Base-by-base conservation (phyloP, 1,140 invertebrate genomes). In the Thrips palmi region DNA sequence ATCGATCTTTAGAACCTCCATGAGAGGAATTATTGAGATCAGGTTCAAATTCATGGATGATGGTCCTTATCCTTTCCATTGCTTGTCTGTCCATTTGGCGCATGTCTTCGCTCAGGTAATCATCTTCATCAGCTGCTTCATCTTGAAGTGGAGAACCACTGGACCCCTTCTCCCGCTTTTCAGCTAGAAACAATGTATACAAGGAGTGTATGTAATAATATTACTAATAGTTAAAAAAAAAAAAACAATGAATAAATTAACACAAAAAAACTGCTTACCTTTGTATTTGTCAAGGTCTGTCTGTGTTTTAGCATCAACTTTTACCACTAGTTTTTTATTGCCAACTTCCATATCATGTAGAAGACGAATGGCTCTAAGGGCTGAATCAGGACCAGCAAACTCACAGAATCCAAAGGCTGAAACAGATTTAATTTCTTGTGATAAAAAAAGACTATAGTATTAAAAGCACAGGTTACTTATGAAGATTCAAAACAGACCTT, bases 241-340 rank as follows among this genome's bases (percentile, higher is more conserved):
- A 4, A 14, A 11, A 17, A 3, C 3, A 33, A 33, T 29, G 10
- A 30, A 25, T 29, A n/a, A 31, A 12, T n/a, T 29, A 24, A 37
- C 10, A n/a, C 31, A 33, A 15, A 35, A 35, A 21, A 20, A 15
- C 14, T 18, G 4, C 40, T 49, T 37, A 44, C 48, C 45, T 70
- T 88, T 91, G 55, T 89, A 96, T 44, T 91, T 83, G 59, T 94
- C 88, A 44, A 97, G 65, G 32, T 89, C 71, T 34, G 81, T 75
- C 67, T 93, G 88, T 44, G 91, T 92, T 68, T 97, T 97, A 23
- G 88, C 85, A 64, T 97, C 93, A n/a, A 94, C 89, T 67, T 92
- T 91, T 1, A 92, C 91, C 20, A 97, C 78, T 41, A 98, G 62
- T 53, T 81, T 81, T 57, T 93, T 96, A 25, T 87, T 89, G 29